Base-by-base conservation (phyloP, 2,113 vertebrate species). In the Hystrix cristata region DNA sequence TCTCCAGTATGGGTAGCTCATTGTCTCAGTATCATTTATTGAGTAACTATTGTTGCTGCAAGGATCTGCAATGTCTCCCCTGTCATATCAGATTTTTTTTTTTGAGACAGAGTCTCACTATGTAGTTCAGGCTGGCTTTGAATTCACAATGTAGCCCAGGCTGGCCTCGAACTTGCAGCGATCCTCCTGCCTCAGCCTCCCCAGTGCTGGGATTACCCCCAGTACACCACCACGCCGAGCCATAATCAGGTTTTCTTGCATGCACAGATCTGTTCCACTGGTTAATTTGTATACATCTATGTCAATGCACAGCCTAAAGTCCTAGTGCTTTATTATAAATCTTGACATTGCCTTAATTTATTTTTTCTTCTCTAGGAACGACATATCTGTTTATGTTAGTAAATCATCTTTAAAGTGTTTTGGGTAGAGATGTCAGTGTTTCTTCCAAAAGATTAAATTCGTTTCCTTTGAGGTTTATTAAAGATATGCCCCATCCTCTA, bases 361-460 rank as follows among this genome's bases (percentile, higher is more conserved):
- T 59, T 80, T 78, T 79, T 76, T 69, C 53, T 23, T 64, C 79
- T 13, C 29, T 79, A 74, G 64, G 16, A 83, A 72, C 90, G 8
- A 67, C 29, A 29, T 64, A 27, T 84, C 21, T 81, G 8, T 79
- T 65, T 96, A 10, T 91, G 25, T 57, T 84, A 95, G 65, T 89
- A 80, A 59, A 10, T 69, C 43, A 85, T 82, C 10, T 71, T 90
- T 31, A 74, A 86, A 74, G 55, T 80, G 8, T 84, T 81, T 89
- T 48, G 71, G 71, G 31, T 91, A 95, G 29, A 81, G 34, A 92
- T 87, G 72, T 78, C 46, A 86, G 14, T 46, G 87, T 90, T 89
- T 92, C 82, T 79, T 92, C 18, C 83, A 79, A 38, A 90, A 92
- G 31, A 3, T 34, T 87, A 46, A 53, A 51, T 78, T 78, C 15